Base-by-base conservation (phyloP, 2,797 vertebrate genomes). In the Acipenser transmontanus region DNA sequence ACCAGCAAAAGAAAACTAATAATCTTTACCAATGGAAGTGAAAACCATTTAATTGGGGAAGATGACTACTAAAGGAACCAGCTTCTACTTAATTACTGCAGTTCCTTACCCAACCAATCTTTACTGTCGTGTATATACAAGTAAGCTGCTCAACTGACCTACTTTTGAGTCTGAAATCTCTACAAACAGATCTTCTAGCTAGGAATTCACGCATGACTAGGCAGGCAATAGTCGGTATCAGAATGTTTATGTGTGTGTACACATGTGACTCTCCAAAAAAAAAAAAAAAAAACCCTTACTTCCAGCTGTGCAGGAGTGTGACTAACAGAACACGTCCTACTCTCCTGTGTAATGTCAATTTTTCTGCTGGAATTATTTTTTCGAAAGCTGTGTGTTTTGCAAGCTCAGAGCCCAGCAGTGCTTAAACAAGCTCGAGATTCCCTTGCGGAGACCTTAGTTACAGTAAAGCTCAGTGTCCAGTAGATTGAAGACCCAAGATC, bases 301-400 rank as follows among this genome's bases (percentile, higher is more conserved):
- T 57, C 12, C 11, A 61, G 59, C 13, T 8, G n/a, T 7, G 34
- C 17, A n/a, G 34, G 60, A 47, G 60, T 34, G 59, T 60, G 11
- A 60, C 8, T 60, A 60, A 20, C 59, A 60, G 59, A 17, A n/a
- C 14, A 20, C 47, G 14, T 12, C 54, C 54, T 57, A 57, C 54
- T 13, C 54, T 57, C 60, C 11, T 34, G 60, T 61, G 60, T 61
- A 61, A 61, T 61, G 17, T 34, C 60, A 61, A 61, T 61, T 61
- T 61, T 61, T 61, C 47, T 61, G 47, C 60, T 61, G 60, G 17
- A 61, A 61, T 47, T 57, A 13, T 57, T 57, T 57, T 13, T 57
- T 57, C 12, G 54, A 57, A 11, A 57, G 54, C 54, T 57, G 54
- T 11, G 54, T 57, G 14, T n/a, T 52, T 52, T 52, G 8, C 51